Percentiles rank a stretch among this genome's conserved stretches.
Conservation (phyloP, 2,888 invertebrate species). For the Drosophila niveifrons region DNA sequence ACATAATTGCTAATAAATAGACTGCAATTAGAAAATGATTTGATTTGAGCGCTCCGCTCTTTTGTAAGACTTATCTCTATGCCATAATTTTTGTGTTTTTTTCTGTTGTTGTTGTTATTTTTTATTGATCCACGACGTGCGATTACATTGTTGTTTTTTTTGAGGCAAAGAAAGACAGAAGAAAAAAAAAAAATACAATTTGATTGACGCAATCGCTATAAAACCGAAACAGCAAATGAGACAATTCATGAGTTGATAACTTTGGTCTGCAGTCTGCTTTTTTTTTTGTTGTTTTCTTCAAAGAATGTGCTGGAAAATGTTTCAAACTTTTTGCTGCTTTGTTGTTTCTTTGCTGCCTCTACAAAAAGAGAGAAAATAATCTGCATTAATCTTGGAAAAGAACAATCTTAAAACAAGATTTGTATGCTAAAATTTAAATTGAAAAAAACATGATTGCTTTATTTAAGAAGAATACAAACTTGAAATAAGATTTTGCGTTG, state of each 20-base stretch:
- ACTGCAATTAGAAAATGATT: conserved; percentile 62
- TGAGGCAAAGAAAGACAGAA: background rate
- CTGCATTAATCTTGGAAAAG: too few relatives aligned
- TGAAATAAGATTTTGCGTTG: too few relatives aligned
- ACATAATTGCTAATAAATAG: conserved; percentile 62
- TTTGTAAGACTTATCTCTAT: conserved; percentile 31
- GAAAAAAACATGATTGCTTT: too few relatives aligned
- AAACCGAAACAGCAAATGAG: conserved; percentile 11
- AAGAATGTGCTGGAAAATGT: conserved; percentile 9
- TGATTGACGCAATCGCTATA: conserved; percentile 35
- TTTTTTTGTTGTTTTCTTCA: background rate
- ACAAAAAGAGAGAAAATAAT: too few relatives aligned
- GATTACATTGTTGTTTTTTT: conserved; percentile 27
- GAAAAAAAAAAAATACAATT: conserved; percentile 6
- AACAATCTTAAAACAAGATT: too few relatives aligned
- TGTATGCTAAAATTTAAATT: too few relatives aligned
- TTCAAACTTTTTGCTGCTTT: background rate
- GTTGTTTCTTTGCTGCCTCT: too few relatives aligned
- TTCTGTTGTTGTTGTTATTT: background rate
- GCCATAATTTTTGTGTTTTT: conserved; percentile 36
- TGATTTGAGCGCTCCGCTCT: conserved; percentile 32
- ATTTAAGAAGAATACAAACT: too few relatives aligned
- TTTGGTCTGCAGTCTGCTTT: background rate
- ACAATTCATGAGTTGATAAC: conserved; percentile 22
- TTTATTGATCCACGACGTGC: conserved; percentile 55